Conservation (phyloP, 2,113 vertebrate species). For the Psophia crepitans region DNA sequence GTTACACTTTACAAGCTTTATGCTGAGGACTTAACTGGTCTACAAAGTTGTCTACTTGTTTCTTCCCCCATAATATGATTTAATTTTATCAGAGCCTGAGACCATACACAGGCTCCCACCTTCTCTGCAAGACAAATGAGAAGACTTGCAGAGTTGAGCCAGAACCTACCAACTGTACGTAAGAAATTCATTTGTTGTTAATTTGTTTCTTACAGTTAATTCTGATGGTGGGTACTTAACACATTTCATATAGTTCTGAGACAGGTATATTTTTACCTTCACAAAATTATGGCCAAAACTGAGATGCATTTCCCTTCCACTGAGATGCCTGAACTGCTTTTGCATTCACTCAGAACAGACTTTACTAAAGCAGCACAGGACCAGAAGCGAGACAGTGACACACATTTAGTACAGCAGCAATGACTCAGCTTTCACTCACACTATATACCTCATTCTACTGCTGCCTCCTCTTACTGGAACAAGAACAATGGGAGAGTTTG, state of each 20-base stretch:
- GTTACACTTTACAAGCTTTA: constrained; percentile 9
- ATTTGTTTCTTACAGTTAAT: not conserved
- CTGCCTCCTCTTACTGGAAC: constrained; percentile 23
- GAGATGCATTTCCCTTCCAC: not conserved
- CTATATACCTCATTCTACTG: not conserved
- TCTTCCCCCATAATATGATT: not conserved
- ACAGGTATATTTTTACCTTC: not conserved
- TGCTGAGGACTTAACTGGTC: not conserved
- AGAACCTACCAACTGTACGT: not conserved
- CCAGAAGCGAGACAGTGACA: not conserved
- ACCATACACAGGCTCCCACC: not conserved
- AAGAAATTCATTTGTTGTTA: not conserved
- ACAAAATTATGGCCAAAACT: not conserved
- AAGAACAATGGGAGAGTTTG: constrained; percentile 1
- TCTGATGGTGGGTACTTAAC: not conserved
- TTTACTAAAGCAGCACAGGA: not conserved
- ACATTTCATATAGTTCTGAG: not conserved
- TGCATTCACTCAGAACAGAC: not conserved
- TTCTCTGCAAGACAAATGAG: not conserved
- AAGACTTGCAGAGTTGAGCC: not conserved
- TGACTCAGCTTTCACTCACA: constrained; percentile 35
- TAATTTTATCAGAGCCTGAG: not conserved
- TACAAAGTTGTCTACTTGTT: not conserved
- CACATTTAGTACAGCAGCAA: not conserved
- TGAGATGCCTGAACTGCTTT: not conserved